Base-by-base conservation (phyloP, 2,888 invertebrate genomes). In the Amphipoea oculea region DNA sequence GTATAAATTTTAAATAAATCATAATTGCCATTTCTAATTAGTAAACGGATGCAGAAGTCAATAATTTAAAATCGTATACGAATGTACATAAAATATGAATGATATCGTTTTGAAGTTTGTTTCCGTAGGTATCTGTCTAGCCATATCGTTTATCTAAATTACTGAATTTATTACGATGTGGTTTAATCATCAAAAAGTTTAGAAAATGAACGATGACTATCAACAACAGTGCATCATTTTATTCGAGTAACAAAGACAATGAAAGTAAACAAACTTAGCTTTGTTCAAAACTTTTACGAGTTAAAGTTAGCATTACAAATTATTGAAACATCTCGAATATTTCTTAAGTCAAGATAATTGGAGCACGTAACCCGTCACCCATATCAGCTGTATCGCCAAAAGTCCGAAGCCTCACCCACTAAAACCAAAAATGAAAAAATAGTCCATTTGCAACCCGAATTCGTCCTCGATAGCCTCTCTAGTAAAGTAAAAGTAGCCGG, bases 401-500 rank as follows among this genome's bases (percentile, higher is more conserved):
- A 75, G 11, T 42, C 20, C 42, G 29, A 74, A 62, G 66, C 87
- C 87, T 89, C 89, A 88, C 85, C 87, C 86, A 88, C 84, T 48
- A 88, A 86, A 86, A 87, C 86, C 45, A 68, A 87, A 91, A 92
- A 91, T 23, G 4, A 90, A 88, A 91, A 94, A 93, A 95, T 94
- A 92, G 94, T 93, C 88, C 93, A 94, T 93, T 93, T 92, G 92
- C 92, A 93, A 93, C 90, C 94, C 88, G 91, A 91, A 90, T 94
- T 95, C 95, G 95, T 95, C 95, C 95, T 95, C 96, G 94, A 86
- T 89, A 87, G 91, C 85, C 86, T 89, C 90, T 87, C 85, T 92
- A 89, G 90, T 90, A 91, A 95, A 96, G 96, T 96, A 96, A 97
- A 97, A 96, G 96, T 96, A 90, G 94, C 90, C 71, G 93, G 94